Evolutionary conservation across 64 coral and sea anemone species (phyloP).

Genomic region (Stichodactyla mertensii): DNA sequence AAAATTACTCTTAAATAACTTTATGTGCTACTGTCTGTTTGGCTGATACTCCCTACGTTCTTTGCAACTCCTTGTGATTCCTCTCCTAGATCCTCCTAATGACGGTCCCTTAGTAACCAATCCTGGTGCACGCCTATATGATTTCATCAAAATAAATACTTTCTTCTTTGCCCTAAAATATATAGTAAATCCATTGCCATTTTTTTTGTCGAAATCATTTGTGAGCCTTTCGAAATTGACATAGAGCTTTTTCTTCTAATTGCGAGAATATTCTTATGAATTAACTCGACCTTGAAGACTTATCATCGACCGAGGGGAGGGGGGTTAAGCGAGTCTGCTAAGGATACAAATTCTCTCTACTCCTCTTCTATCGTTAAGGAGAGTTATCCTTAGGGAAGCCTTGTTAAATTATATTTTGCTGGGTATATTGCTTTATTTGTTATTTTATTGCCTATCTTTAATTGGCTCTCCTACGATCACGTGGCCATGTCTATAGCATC

Average conservation of each 20-base stretch:
- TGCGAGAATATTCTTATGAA: no score
- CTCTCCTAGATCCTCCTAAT: no score
- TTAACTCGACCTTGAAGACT: no score
- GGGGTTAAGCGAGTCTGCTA: neutral
- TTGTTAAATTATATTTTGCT: no score
- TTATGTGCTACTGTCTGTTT: no score
- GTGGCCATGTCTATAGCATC: neutral
- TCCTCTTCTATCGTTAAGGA: neutral
- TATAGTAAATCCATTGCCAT: neutral
- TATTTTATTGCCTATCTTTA: neutral
- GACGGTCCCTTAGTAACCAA: neutral
- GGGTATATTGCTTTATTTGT: no score
- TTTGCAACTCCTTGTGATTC: no score
- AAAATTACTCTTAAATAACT: no score
- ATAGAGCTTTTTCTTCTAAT: neutral
- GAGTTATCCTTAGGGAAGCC: neutral
- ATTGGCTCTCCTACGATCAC: neutral
- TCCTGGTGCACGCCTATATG: neutral
- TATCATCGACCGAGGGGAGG: neutral
- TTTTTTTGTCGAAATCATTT: neutral
- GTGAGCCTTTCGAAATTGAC: neutral
- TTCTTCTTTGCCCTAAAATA: neutral
- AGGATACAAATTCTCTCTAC: neutral
- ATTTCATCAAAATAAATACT: neutral
- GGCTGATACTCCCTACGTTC: no score